Evolutionary conservation across 1,140 invertebrate species (phyloP).

Genomic region (Apocrypta bakeri): DNA sequence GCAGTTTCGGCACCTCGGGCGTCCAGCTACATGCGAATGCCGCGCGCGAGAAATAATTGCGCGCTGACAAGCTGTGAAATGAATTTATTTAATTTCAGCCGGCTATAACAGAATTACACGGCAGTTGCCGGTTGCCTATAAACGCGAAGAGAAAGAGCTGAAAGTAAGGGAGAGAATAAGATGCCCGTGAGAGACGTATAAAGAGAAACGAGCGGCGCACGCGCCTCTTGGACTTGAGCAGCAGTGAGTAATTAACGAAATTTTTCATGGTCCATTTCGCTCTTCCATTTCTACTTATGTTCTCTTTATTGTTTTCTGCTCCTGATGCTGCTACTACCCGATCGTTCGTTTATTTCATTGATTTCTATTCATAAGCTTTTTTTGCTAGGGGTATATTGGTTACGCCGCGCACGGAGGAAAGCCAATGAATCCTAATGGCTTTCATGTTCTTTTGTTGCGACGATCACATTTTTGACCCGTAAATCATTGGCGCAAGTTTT

Average conservation of each 20-base stretch:
- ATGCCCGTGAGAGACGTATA: not conserved
- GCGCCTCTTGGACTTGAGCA: not conserved
- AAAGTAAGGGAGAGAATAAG: conserved; percentile 26
- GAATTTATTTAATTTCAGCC: conserved; percentile 75
- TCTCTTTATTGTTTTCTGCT: conserved; percentile 25
- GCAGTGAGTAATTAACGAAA: conserved; percentile 44
- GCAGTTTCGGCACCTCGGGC: conserved; percentile 24
- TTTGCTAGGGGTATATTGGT: not conserved
- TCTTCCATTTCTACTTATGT: conserved; percentile 39
- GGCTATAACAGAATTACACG: conserved; percentile 74
- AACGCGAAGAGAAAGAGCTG: conserved; percentile 61
- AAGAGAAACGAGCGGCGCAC: conserved; percentile 25
- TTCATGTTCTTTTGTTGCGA: no score
- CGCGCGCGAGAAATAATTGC: conserved; percentile 6
- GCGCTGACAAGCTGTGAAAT: conserved; percentile 75
- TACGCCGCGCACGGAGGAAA: no score
- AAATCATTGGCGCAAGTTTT: no score
- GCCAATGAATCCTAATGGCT: no score
- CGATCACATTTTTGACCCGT: no score
- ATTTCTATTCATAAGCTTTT: not conserved
- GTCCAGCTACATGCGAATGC: conserved; percentile 7
- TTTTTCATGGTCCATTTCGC: conserved; percentile 49
- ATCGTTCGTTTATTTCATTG: not conserved
- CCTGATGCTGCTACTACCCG: not conserved
- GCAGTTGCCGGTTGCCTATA: conserved; percentile 71